Base-by-base conservation (phyloP, 2,888 invertebrate genomes). In the Drosophila hamatofila region DNA sequence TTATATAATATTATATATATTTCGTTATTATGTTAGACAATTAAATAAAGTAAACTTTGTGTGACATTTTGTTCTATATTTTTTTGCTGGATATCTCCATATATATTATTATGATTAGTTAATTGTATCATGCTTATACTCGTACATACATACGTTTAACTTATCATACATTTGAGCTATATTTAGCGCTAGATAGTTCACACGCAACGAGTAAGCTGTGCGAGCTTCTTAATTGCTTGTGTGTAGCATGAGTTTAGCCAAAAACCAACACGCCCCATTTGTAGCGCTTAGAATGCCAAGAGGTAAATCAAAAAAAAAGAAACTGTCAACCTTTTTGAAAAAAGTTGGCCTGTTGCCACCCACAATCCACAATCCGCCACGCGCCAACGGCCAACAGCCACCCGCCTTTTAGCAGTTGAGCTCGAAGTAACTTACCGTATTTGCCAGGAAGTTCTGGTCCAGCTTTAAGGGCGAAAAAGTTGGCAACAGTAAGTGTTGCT, bases 371-470 rank as follows among this genome's bases (percentile, higher is more conserved):
- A n/a, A 27, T 27, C 27, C 27, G 27, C 27, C 27, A 7, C 27
- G 27, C 7, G 27, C 27, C 27, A 27, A 8, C 27, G 4, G 33
- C 12, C 33, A 33, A 33, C 12, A 3, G 2, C 14, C 23, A 39
- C 30, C 33, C 41, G 42, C 23, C 57, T 55, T 16, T n/a, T 12
- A 30, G 8, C 42, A 9, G 27, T 27, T 30, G 46, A 35, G 30
- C 59, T 57, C 14, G 58, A 44, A 68, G 68, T 56, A 58, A 80
- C 77, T 80, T 80, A 80, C 77, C 80, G 65, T 70, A 41, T 70
- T 54, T 56, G 65, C 56, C 70, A 80, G 80, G 52, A 57, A 37
- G 59, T 7, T 59, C 75, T 51, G 51, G 54, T 51, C 46, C 48
- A 39, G 54, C 25, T 37, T 57, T 35, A 61, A 37, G 49, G 27